Conservation (phyloP, 1,140 invertebrate genomes). For the Drosophila obscura region DNA sequence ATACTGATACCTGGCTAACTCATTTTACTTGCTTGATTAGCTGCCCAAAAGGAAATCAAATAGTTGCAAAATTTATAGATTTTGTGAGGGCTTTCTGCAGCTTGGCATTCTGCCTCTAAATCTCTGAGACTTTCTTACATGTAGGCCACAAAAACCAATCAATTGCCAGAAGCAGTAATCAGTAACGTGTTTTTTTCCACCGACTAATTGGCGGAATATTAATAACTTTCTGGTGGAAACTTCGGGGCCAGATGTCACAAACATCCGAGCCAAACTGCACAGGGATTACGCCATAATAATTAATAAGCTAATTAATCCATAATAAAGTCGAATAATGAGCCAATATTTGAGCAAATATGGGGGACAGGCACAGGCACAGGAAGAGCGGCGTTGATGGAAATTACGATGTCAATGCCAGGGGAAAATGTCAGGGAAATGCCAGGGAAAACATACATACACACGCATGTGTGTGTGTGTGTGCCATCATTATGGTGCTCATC, state of each 20-base stretch:
- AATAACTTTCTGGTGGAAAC: constrained; percentile 25
- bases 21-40: constrained; percentile 3
- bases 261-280: constrained; percentile 25
- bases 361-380: constrained; percentile 3
- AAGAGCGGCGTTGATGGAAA: constrained; percentile 29
- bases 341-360: constrained; percentile 74
- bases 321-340: constrained; percentile 74
- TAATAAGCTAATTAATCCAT: constrained; percentile 73
- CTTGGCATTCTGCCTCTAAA: too few relatives aligned
- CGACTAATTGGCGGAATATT: constrained; percentile 34
- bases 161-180: background rate
- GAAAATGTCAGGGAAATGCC: background rate
- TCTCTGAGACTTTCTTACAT: background rate
- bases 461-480: constrained; percentile 22
- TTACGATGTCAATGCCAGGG: constrained; percentile 44
- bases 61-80: too few relatives aligned
- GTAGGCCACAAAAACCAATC: background rate
- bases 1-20: background rate
- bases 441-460: too few relatives aligned
- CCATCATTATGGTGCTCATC: constrained; percentile 80
- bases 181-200: background rate
- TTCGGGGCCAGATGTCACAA: constrained; percentile 18
- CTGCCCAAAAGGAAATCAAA: background rate
- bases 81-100: too few relatives aligned
- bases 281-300: constrained; percentile 51